A percentile compares a stretch with the other conserved stretches of the same genome.
These are phyloP conservation scores for Phylloscopus trochilus DNA, from an alignment of 2,113 vertebrate genomes.

Conservation along the genomic window DNA sequence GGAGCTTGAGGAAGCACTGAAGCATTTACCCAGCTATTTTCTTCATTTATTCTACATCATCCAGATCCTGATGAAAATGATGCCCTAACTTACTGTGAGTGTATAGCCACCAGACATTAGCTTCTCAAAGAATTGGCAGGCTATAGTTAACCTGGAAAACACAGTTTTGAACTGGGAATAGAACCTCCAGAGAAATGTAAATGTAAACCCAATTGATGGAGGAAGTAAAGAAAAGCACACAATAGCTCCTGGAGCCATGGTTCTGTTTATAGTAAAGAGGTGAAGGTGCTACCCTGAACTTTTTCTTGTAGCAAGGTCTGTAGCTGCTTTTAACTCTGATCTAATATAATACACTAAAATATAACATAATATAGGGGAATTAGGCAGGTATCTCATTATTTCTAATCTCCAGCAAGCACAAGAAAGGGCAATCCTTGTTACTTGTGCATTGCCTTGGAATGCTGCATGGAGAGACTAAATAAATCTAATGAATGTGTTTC, in stretches of 20 bases:
- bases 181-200: background rate
- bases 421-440: background rate
- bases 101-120: background rate
- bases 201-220: background rate
- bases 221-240: background rate
- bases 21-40: background rate
- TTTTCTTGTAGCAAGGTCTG: background rate
- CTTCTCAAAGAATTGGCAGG: background rate
- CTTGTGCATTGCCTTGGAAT: background rate
- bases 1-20: background rate
- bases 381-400: background rate
- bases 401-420: background rate
- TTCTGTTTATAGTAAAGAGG: background rate
- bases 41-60: background rate
- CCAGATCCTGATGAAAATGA: background rate
- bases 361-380: background rate
- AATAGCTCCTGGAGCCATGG: background rate
- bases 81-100: background rate
- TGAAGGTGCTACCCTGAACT: background rate
- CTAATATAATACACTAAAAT: background rate
- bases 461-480: background rate
- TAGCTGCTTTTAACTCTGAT: background rate
- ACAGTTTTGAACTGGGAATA: background rate
- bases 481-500: background rate
- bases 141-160: background rate